Evolutionary conservation across 2,888 invertebrate genomes (phyloP).

Genomic region (Aromia moschata): DNA sequence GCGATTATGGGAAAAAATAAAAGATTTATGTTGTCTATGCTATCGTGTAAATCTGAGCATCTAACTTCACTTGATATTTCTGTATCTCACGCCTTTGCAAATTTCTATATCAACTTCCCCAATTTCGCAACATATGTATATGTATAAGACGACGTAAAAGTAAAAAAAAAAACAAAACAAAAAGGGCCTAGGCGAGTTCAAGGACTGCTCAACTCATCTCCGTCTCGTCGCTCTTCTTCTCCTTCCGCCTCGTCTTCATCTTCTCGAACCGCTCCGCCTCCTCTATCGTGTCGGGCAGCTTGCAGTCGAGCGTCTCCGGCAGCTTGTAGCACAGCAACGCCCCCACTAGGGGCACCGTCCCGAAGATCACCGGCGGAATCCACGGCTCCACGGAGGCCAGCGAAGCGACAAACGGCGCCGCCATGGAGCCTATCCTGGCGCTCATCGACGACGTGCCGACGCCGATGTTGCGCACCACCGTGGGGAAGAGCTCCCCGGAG

Average conservation of each 20-base stretch:
- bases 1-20: too few relatives aligned
- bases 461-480: slow-evolving; percentile 86
- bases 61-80: too few relatives aligned
- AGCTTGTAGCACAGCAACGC: slow-evolving; percentile 73
- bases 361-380: slow-evolving; percentile 77
- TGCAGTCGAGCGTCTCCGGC: slow-evolving; percentile 81
- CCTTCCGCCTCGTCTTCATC: slow-evolving; percentile 21
- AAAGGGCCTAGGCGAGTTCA: neutral
- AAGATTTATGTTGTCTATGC: too few relatives aligned
- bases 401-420: slow-evolving; percentile 84
- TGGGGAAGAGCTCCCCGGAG: slow-evolving; percentile 89
- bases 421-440: slow-evolving; percentile 86
- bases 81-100: too few relatives aligned
- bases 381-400: slow-evolving; percentile 65
- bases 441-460: slow-evolving; percentile 87
- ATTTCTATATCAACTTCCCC: too few relatives aligned
- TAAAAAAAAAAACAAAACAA: too few relatives aligned
- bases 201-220: slow-evolving; percentile 6
- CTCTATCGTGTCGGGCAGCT: slow-evolving; percentile 81
- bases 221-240: slow-evolving; percentile 15
- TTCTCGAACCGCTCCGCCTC: slow-evolving; percentile 72
- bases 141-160: too few relatives aligned
- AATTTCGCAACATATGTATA: too few relatives aligned
- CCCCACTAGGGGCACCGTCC: slow-evolving; percentile 74
- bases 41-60: too few relatives aligned